Evolutionary conservation across 2,888 invertebrate species (phyloP), one percentile per base, ranked within the genome.

Genomic region (Plebejus argus): DNA sequence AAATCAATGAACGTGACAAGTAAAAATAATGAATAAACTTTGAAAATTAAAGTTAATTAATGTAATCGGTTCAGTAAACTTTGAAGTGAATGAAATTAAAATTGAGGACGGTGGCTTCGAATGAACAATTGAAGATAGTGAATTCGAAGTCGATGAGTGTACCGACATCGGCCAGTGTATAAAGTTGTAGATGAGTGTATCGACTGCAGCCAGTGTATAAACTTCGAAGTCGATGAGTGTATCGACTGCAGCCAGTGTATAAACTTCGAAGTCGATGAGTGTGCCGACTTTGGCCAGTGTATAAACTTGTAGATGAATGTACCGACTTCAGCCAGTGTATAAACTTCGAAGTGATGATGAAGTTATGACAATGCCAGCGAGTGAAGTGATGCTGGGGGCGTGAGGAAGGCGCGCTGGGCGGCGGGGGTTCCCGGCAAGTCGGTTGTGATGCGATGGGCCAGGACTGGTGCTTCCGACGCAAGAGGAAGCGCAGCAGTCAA

Each of bases 391-490:
- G 82, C 78, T 79, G 79, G 78, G 76, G 77, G 89, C 90, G 88
- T 81, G 81, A 80, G 81, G 58, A 39, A 72, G 58, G 89, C 87
- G 92, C 90, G 87, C 93, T 93, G 93, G 93, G 93, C 89, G 93
- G 93, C 86, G 92, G 93, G 86, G 91, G 93, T 86, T 93, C 93
- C 89, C 91, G 93, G 91, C 91, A 92, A 89, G 91, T 91, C 89
- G 91, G 93, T 89, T 93, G 93, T 92, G 93, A 93, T 91, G 94
- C 91, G 89, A 96, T 96, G 96, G 96, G 96, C 88, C 96, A 96
- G 91, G 96, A 96, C 91, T 96, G 96, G 96, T 96, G 96, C 94
- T 95, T 96, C 90, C 94, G 96, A 84, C 95, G 96, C 90, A 96
- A 96, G 88, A 94, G 96, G 90, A 96, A 96, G 92, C 95, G 96